phyloP scores from a whole-genome alignment of 1,140 invertebrate species.

The Drosophila punjabiensis region DNA sequence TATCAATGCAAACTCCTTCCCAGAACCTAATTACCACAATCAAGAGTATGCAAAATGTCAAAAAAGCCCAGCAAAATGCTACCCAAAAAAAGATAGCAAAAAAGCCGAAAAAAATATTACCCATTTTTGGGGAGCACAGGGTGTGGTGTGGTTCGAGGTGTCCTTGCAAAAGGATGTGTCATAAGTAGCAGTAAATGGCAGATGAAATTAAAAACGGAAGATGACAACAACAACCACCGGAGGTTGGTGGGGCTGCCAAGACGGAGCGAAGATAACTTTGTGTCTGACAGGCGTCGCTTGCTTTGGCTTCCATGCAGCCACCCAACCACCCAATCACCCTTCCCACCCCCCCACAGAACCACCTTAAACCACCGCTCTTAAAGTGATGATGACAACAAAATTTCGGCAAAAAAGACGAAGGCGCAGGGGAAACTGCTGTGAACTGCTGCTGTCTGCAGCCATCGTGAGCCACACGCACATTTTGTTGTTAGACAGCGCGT shows the following conservation, averaged over 20 bases:
- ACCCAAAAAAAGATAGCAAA: slow-evolving; percentile 37
- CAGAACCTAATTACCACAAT: background rate
- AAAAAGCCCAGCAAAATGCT: slow-evolving; percentile 7
- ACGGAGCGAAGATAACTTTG: slow-evolving; percentile 75
- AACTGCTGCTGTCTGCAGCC: slow-evolving; percentile 39
- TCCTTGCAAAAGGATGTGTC: slow-evolving; percentile 72
- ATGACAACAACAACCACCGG: slow-evolving; percentile 46
- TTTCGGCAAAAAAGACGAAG: slow-evolving; percentile 58
- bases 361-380: slow-evolving; percentile 30
- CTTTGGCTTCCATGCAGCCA: slow-evolving; percentile 22
- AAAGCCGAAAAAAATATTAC: slow-evolving; percentile 24
- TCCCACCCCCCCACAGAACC: background rate
- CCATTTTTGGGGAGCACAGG: slow-evolving; percentile 16
- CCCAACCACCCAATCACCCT: background rate
- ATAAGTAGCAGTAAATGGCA: slow-evolving; percentile 83
- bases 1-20: background rate
- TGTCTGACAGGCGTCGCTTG: slow-evolving; percentile 69
- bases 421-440: slow-evolving; percentile 25
- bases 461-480: slow-evolving; percentile 74
- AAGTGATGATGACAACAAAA: slow-evolving; percentile 84
- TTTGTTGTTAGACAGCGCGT: slow-evolving; percentile 76
- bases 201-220: slow-evolving; percentile 84
- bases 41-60: slow-evolving; percentile 24
- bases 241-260: slow-evolving; percentile 30
- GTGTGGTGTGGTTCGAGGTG: slow-evolving; percentile 16